These are phyloP conservation scores for Paralichthys olivaceus DNA, from an alignment of 2,113 vertebrate genomes.

Conservation along the genomic window DNA sequence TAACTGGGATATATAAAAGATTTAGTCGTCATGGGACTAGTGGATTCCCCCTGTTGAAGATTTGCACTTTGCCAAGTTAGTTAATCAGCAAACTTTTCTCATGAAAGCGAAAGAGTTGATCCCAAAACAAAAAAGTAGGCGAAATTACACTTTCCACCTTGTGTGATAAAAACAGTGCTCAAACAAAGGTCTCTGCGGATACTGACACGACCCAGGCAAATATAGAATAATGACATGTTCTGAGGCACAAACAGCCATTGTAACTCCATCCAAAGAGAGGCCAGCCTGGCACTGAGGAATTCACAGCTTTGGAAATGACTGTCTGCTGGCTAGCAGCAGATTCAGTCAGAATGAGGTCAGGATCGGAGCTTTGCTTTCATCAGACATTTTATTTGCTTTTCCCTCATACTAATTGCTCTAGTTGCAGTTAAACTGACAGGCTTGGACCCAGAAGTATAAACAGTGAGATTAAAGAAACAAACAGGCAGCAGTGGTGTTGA, in stretches of 20 bases:
- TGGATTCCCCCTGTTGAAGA: too few relatives aligned
- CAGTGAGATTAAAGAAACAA: constrained; percentile 71
- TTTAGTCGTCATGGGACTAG: too few relatives aligned
- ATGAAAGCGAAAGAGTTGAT: too few relatives aligned
- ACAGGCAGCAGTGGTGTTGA: constrained; percentile 42
- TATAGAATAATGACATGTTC: constrained; percentile 79
- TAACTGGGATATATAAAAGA: too few relatives aligned
- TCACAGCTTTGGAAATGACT: constrained; percentile 66
- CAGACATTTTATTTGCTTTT: constrained; percentile 72
- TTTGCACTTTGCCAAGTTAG: too few relatives aligned
- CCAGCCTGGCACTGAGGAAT: constrained; percentile 64
- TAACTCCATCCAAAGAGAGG: constrained; percentile 60
- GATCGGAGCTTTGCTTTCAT: constrained; percentile 61
- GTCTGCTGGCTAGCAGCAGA: constrained; percentile 32
- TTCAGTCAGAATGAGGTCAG: constrained; percentile 58
- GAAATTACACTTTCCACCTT: background rate
- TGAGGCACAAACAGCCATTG: constrained; percentile 70
- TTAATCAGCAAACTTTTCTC: too few relatives aligned
- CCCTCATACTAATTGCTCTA: constrained; percentile 61
- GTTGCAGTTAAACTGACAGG: constrained; percentile 59
- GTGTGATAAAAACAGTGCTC: constrained; percentile 4
- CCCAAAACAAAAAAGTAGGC: background rate
- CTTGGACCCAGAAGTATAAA: constrained; percentile 69
- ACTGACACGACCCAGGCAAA: constrained; percentile 63
- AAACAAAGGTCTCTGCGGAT: constrained; percentile 60